Percentiles rank a stretch among this genome's conserved stretches.
phyloP scores from a whole-genome alignment of 2,113 vertebrate genomes.

The Hemicordylus capensis region DNA sequence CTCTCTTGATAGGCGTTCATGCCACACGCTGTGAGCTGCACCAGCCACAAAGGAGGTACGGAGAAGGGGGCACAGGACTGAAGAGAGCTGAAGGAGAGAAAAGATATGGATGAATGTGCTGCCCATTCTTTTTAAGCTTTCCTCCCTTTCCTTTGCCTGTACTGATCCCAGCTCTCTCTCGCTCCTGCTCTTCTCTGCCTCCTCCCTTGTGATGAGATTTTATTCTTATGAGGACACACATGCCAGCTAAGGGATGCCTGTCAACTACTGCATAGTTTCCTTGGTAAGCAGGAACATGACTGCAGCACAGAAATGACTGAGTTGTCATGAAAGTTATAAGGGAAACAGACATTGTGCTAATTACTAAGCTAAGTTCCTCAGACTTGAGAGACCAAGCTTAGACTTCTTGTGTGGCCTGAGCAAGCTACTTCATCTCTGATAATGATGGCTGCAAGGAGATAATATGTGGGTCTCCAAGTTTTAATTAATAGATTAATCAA shows the following conservation, averaged over 20 bases:
- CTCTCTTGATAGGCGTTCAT: conserved; percentile 63
- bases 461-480: not conserved
- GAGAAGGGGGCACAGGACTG: conserved; percentile 27
- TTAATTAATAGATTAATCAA: not conserved
- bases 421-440: not conserved
- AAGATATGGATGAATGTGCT: conserved; percentile 48
- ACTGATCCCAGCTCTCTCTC: conserved; percentile 50
- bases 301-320: not conserved
- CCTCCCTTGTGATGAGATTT: not conserved
- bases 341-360: not conserved
- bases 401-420: not conserved
- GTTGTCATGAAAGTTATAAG: not conserved
- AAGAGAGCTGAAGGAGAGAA: conserved; percentile 47
- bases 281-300: not conserved
- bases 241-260: not conserved
- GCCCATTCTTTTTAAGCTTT: conserved; percentile 52
- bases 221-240: not conserved
- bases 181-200: conserved; percentile 13
- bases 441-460: not conserved
- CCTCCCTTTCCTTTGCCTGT: conserved; percentile 33
- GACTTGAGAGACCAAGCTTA: not conserved
- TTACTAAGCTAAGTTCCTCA: not conserved
- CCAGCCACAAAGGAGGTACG: conserved; percentile 47
- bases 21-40: conserved; percentile 54
- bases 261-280: not conserved